Conservation (phyloP, 2,797 vertebrate species). For the Tragelaphus eurycerus region DNA sequence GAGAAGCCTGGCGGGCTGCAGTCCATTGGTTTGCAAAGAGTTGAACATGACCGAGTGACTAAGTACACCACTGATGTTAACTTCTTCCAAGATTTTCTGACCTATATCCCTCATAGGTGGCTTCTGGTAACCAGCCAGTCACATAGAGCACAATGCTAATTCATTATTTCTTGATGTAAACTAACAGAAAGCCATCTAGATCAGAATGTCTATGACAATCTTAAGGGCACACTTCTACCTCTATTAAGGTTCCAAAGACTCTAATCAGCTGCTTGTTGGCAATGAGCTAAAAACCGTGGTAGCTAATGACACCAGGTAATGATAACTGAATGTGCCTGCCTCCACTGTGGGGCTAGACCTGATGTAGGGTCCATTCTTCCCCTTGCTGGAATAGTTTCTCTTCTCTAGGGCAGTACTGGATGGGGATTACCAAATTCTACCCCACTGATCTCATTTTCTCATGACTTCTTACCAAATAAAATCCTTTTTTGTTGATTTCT, state of each 20-base stretch:
- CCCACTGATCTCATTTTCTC: not conserved
- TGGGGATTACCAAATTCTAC: not conserved
- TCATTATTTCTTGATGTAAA: not conserved
- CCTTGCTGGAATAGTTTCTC: not conserved
- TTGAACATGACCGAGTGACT: not conserved
- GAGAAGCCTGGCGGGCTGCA: not conserved
- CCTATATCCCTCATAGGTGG: not conserved
- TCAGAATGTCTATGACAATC: not conserved
- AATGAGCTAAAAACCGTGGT: not conserved
- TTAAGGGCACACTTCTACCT: not conserved
- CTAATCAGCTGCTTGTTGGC: not conserved
- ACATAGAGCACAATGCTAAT: not conserved
- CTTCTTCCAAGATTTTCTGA: not conserved
- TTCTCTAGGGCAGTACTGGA: not conserved
- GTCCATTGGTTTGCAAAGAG: not conserved
- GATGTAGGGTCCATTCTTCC: not conserved
- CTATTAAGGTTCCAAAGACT: not conserved
- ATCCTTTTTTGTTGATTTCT: not conserved
- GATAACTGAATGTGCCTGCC: not conserved
- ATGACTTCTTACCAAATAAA: not conserved
- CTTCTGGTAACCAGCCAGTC: not conserved
- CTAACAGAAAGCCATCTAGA: not conserved
- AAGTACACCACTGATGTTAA: not conserved
- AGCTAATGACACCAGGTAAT: not conserved
- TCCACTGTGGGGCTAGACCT: too few relatives aligned